Base-by-base conservation (phyloP, 1,140 invertebrate species). In the Micrasema minimum region DNA sequence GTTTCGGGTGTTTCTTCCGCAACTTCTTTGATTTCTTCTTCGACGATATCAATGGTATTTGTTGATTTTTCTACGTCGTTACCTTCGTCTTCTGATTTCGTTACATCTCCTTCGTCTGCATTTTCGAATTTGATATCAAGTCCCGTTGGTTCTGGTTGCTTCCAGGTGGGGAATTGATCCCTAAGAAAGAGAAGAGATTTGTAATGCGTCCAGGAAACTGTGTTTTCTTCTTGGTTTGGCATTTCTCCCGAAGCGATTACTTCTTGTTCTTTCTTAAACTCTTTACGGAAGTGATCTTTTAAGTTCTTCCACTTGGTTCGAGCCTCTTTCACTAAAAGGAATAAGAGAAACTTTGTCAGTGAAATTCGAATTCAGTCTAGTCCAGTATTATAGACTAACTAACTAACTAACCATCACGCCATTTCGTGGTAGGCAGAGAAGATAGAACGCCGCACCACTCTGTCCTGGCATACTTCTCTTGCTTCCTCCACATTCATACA, bases 271-370 rank as follows among this genome's bases (percentile, higher is more conserved):
- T 68, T 68, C 14, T 45, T 53, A 16, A 14, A 68, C 31, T 68
- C 66, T 18, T 68, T 68, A 2, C 66, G 46, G 46, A 68, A 68
- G 12, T 68, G 66, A 43, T 68, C 66, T 18, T 68, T 68, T 7
- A 68, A 26, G 38, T 68, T 68, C 35, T 68, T 68, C 66, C 66
- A 68, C 22, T 68, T 68, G n/a, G 50, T 55, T 12, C 66, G 66
- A 12, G 66, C 66, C 46, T 68, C 66, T 26, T 68, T 68, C 1
- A 68, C 66, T 68, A 26, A 18, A 68, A 68, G 16, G 38, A 65
- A n/a, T n/a, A n/a, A n/a, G n/a, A n/a, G n/a, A n/a, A n/a, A n/a
- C n/a, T n/a, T n/a, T n/a, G n/a, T n/a, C n/a, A n/a, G n/a, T n/a
- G n/a, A n/a, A n/a, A n/a, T n/a, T n/a, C n/a, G n/a, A n/a, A n/a